phyloP scores from a whole-genome alignment of 2,797 vertebrate genomes.

The Danionella dracula region DNA sequence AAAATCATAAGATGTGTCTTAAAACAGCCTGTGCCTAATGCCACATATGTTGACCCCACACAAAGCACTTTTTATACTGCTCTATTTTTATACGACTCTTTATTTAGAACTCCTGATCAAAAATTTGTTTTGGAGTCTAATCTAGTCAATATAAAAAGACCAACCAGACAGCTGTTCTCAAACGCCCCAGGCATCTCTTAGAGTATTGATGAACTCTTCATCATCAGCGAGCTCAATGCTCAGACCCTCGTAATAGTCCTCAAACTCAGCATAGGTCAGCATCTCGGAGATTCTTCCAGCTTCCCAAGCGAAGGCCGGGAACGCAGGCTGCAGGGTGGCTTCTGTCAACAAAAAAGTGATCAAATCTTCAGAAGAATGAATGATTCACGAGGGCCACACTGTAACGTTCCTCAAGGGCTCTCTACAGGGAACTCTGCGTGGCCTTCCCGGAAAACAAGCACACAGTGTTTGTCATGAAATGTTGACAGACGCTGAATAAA shows the following conservation, averaged over 20 bases:
- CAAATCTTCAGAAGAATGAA: neutral
- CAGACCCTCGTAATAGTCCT: conserved; percentile 42
- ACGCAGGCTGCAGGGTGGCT: neutral
- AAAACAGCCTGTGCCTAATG: too few species aligned
- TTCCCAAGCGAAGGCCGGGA: conserved; percentile 10
- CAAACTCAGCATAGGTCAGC: conserved; percentile 37
- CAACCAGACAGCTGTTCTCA: conserved; percentile 1
- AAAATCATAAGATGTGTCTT: too few species aligned
- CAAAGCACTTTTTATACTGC: too few species aligned
- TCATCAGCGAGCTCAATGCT: conserved; percentile 38
- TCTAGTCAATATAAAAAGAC: too few species aligned
- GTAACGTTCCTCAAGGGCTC: neutral
- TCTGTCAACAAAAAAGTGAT: neutral
- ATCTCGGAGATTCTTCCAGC: neutral
- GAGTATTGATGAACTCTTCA: conserved; percentile 33
- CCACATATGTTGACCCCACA: too few species aligned
- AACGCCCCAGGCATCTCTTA: conserved; percentile 34
- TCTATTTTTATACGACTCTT: too few species aligned
- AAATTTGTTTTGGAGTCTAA: too few species aligned
- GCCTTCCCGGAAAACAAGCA: neutral
- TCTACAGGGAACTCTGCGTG: neutral
- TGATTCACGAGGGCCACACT: neutral
- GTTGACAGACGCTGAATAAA: neutral
- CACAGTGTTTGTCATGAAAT: neutral
- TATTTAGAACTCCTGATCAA: too few species aligned